A percentile compares a stretch with the other conserved stretches of the same genome.
Conservation (phyloP, 1,140 invertebrate species). For the Heliconius congener region DNA sequence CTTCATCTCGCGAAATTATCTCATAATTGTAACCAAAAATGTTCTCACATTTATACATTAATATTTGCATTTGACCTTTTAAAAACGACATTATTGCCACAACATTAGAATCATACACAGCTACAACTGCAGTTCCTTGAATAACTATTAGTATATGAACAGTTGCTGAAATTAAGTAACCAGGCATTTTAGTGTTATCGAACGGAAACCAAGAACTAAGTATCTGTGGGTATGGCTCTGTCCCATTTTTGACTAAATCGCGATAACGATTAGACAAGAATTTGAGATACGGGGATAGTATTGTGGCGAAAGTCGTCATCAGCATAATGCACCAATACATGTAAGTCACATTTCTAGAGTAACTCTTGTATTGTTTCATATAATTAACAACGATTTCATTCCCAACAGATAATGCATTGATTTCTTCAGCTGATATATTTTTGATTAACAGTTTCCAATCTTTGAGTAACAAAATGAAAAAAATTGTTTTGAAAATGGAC, state of each 20-base stretch:
- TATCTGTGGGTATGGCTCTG: conserved; percentile 55
- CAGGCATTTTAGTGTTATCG: conserved; percentile 53
- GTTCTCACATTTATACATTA: conserved; percentile 48
- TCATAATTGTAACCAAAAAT: conserved; percentile 46
- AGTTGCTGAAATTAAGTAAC: conserved; percentile 45
- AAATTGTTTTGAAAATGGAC: conserved; percentile 46
- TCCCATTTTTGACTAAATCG: conserved; percentile 45
- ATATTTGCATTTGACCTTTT: conserved; percentile 49
- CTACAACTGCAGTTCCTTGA: conserved; percentile 50
- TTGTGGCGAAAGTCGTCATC: conserved; percentile 45
- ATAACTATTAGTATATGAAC: conserved; percentile 49
- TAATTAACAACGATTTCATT: conserved; percentile 37
- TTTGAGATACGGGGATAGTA: conserved; percentile 53
- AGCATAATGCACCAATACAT: conserved; percentile 53
- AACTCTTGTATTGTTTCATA: conserved; percentile 50
- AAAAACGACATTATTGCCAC: conserved; percentile 52
- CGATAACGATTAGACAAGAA: conserved; percentile 44
- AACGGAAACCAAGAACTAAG: conserved; percentile 66
- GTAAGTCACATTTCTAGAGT: conserved; percentile 55
- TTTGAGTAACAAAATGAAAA: conserved; percentile 38
- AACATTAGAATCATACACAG: conserved; percentile 55
- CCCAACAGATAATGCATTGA: conserved; percentile 27
- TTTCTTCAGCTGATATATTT: conserved; percentile 44
- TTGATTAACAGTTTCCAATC: conserved; percentile 25
- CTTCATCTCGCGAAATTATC: conserved; percentile 24